Evolutionary conservation across 2,888 invertebrate species (phyloP), one percentile per base, ranked within the genome.

Genomic region (Tineola bisselliella): DNA sequence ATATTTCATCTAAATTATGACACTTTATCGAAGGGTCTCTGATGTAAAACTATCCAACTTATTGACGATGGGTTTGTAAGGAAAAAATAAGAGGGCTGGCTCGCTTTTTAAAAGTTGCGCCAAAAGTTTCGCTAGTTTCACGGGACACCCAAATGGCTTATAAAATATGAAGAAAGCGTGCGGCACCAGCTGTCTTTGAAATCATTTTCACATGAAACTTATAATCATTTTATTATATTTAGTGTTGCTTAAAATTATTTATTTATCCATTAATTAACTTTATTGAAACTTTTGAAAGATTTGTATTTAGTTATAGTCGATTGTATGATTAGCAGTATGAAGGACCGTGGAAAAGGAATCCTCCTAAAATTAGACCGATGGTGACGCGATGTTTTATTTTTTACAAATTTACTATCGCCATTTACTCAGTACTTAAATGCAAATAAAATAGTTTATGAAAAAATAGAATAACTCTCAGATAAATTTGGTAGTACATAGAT

Each of bases 1-100:
- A 78, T 80, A 79, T 78, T 75, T 82, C 76, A 81, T 72, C 67
- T 74, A 78, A 79, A 81, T 80, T 79, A 80, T 79, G 81, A 78
- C 82, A 81, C 75, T 79, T 79, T 80, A 77, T 77, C 77, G 81
- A 77, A 77, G 77, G 81, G 79, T 77, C 76, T 70, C 73, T 74
- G 69, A 75, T 79, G 77, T 79, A 76, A 79, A 80, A 81, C 82
- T 82, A 81, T 77, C 74, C 65, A 80, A 82, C 73, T 81, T 79
- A 67, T 68, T 68, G 66, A 64, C 69, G 72, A 76, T 77, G 70
- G 77, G 74, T 75, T 76, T 74, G 73, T 74, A 68, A 77, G 75
- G 72, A 75, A 77, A 77, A 79, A 77, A 76, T 76, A 77, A 72
- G 72, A 25, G 58, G 71, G 67, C 68, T 62, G 65, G 72, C 68